These are phyloP conservation scores for Phengaris arion DNA, from an alignment of 2,888 invertebrate species.

Conservation along the genomic window DNA sequence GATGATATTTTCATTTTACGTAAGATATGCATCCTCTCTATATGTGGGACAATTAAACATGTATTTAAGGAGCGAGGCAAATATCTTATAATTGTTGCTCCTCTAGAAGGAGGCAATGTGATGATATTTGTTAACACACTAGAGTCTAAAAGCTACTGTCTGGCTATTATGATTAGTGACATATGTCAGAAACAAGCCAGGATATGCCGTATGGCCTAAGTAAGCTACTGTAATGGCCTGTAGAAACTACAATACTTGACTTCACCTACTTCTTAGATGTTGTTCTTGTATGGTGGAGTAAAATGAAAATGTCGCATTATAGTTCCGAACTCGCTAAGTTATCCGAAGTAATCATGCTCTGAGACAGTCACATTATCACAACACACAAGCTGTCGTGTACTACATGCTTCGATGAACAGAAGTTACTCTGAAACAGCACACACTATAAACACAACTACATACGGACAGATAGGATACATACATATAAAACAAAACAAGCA, in stretches of 20 bases:
- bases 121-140: not conserved
- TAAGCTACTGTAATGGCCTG: not conserved
- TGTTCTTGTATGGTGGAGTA: not conserved
- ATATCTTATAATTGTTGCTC: not conserved
- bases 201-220: not conserved
- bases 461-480: slow-evolving; percentile 37
- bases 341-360: not conserved
- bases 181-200: not conserved
- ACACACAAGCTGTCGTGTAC: slow-evolving; percentile 20
- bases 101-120: not conserved
- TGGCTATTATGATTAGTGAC: not conserved
- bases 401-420: slow-evolving; percentile 17
- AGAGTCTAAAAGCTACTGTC: not conserved
- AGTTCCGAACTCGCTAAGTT: not conserved
- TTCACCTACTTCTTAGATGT: not conserved
- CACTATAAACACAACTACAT: slow-evolving; percentile 32
- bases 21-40: not conserved
- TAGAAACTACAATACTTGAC: not conserved
- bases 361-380: not conserved
- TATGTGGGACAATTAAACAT: not conserved
- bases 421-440: slow-evolving; percentile 28
- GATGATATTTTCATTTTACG: not conserved
- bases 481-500: slow-evolving; percentile 69
- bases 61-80: not conserved
- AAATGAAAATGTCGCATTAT: not conserved